phyloP scores from a whole-genome alignment of 2,797 vertebrate species.

The Pygocentrus nattereri region DNA sequence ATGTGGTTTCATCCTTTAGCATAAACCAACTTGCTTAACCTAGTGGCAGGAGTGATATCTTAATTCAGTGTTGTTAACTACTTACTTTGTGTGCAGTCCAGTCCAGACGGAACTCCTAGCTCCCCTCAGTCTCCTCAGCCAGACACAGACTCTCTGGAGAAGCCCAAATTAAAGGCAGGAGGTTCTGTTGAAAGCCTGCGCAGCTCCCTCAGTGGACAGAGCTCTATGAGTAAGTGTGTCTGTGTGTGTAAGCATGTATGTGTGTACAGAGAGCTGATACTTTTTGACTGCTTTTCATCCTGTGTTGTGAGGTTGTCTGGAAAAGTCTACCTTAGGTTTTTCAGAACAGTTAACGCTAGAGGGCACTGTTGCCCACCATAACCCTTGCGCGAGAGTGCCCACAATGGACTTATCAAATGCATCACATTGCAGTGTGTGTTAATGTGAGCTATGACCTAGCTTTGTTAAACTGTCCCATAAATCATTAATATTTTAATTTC shows the following conservation, averaged over 20 bases:
- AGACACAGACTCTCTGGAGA: slow-evolving; percentile 87
- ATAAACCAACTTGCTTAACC: too few species aligned
- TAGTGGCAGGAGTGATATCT: not conserved
- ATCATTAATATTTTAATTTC: not conserved
- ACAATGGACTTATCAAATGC: not conserved
- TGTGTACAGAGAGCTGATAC: not conserved
- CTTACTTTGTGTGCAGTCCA: slow-evolving; percentile 75
- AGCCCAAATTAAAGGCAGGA: slow-evolving; percentile 95
- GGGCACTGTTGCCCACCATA: not conserved
- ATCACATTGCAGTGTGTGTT: not conserved
- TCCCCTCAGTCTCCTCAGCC: slow-evolving; percentile 86
- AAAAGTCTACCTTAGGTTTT: not conserved
- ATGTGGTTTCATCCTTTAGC: not conserved
- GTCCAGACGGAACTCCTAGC: slow-evolving; percentile 84
- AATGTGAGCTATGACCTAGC: not conserved
- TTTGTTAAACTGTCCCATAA: not conserved
- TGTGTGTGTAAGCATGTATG: slow-evolving; percentile 60
- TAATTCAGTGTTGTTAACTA: not conserved
- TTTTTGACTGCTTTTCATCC: not conserved
- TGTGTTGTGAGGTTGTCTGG: not conserved
- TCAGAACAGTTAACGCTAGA: slow-evolving; percentile 15
- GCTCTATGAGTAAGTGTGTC: slow-evolving; percentile 92
- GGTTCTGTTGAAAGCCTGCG: slow-evolving; percentile 96
- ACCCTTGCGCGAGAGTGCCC: not conserved
- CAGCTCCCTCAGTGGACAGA: slow-evolving; percentile 97